phyloP scores from a whole-genome alignment of 2,797 vertebrate genomes.

The Eremophila alpestris region DNA sequence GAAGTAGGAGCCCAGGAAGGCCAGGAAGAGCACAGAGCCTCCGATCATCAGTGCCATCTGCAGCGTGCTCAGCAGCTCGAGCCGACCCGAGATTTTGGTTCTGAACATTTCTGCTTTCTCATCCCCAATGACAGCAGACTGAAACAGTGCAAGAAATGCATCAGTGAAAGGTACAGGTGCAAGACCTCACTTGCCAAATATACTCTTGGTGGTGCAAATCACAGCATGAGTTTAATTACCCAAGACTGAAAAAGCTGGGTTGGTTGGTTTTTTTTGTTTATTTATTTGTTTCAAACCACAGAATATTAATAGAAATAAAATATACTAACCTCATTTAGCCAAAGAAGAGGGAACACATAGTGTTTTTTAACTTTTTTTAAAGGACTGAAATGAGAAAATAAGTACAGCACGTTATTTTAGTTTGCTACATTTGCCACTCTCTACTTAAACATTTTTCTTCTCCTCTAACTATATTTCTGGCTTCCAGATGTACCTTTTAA shows the following conservation, averaged over 20 bases:
- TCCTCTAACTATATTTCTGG: neutral
- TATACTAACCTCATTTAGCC: constrained; percentile 93
- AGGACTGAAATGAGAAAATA: constrained; percentile 74
- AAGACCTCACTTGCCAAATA: neutral
- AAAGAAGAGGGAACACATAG: constrained; percentile 88
- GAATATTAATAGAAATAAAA: neutral
- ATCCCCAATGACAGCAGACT: constrained; percentile 87
- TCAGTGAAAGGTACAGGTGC: neutral
- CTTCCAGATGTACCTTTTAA: neutral
- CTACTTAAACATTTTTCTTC: neutral
- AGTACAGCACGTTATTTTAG: neutral
- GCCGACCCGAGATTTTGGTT: constrained; percentile 72
- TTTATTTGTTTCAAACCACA: neutral
- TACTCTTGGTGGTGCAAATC: neutral
- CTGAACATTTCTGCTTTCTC: constrained; percentile 86
- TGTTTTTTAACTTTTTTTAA: constrained; percentile 78
- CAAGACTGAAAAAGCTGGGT: no score
- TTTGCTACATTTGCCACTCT: neutral
- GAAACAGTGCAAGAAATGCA: neutral
- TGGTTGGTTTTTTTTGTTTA: no score
- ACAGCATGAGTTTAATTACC: neutral
- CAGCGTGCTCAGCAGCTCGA: constrained; percentile 75
- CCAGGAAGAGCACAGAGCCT: constrained; percentile 75
- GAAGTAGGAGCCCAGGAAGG: constrained; percentile 75
- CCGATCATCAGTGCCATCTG: constrained; percentile 76